phyloP scores from a whole-genome alignment of 2,888 invertebrate genomes.

The Spodoptera exigua region DNA sequence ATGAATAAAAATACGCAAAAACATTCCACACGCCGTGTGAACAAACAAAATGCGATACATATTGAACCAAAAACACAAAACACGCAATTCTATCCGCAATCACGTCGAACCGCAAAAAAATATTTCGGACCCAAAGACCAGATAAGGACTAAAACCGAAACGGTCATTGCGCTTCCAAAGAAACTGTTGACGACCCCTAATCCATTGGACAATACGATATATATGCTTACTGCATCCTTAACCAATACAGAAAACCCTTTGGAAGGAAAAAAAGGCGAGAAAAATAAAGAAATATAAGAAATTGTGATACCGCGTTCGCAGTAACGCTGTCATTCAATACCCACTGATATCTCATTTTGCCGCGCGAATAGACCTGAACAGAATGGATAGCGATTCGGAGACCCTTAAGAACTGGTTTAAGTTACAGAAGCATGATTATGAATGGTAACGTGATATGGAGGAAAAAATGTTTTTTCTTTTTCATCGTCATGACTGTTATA shows the following conservation, averaged over 20 bases:
- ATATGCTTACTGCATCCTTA: slow-evolving; percentile 65
- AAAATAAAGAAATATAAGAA: slow-evolving; percentile 49
- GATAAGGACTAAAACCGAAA: slow-evolving; percentile 48
- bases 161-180: slow-evolving; percentile 49
- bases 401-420: slow-evolving; percentile 67
- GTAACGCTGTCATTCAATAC: slow-evolving; percentile 84
- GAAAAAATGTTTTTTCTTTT: slow-evolving; percentile 16
- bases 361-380: slow-evolving; percentile 77
- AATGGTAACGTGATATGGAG: slow-evolving; percentile 8
- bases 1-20: too few relatives aligned
- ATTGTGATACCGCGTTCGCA: slow-evolving; percentile 67
- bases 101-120: slow-evolving; percentile 9
- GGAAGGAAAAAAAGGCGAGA: slow-evolving; percentile 66
- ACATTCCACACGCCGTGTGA: neutral
- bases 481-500: neutral
- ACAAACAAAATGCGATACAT: neutral
- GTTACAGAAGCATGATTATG: slow-evolving; percentile 45
- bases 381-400: slow-evolving; percentile 76
- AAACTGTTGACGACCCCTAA: slow-evolving; percentile 72
- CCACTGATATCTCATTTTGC: slow-evolving; percentile 87
- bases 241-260: slow-evolving; percentile 62
- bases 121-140: neutral
- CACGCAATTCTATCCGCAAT: slow-evolving; percentile 4
- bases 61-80: slow-evolving; percentile 1
- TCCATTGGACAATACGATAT: slow-evolving; percentile 71